These are phyloP conservation scores for Xenentodon cancila DNA, from an alignment of 2,797 vertebrate genomes.

Conservation along the genomic window DNA sequence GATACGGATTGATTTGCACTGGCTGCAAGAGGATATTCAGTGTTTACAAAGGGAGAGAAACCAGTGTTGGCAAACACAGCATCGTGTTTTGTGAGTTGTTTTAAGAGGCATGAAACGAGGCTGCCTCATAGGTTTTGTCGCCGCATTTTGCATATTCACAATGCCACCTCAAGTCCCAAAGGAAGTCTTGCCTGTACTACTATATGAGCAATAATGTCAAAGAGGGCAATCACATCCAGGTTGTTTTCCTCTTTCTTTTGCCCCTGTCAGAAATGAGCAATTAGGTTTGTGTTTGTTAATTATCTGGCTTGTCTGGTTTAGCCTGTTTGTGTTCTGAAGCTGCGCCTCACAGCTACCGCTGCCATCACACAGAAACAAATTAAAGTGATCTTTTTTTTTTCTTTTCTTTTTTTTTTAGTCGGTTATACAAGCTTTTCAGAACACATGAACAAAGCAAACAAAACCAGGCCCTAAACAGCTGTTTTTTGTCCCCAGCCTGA, in stretches of 20 bases:
- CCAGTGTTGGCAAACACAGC: constrained; percentile 64
- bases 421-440: constrained; percentile 77
- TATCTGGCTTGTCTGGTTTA: constrained; percentile 84
- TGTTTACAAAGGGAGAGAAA: constrained; percentile 65
- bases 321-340: constrained; percentile 82
- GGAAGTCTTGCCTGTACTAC: constrained; percentile 57
- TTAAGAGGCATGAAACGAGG: constrained; percentile 59
- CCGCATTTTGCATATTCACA: constrained; percentile 65
- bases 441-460: constrained; percentile 75
- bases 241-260: constrained; percentile 85
- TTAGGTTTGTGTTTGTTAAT: constrained; percentile 88
- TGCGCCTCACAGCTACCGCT: constrained; percentile 79
- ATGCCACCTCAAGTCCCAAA: constrained; percentile 65
- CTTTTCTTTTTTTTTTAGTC: constrained; percentile 70
- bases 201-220: constrained; percentile 69
- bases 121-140: constrained; percentile 56
- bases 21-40: constrained; percentile 53
- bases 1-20: constrained; percentile 58
- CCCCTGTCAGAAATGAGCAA: constrained; percentile 86
- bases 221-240: constrained; percentile 79
- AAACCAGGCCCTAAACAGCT: constrained; percentile 78
- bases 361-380: constrained; percentile 78
- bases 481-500: constrained; percentile 70
- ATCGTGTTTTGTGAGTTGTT: constrained; percentile 54
- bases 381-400: constrained; percentile 77